Percentiles rank a stretch among this genome's conserved stretches.
phyloP scores from a whole-genome alignment of 2,888 invertebrate genomes.

The Zelleria hepariella region DNA sequence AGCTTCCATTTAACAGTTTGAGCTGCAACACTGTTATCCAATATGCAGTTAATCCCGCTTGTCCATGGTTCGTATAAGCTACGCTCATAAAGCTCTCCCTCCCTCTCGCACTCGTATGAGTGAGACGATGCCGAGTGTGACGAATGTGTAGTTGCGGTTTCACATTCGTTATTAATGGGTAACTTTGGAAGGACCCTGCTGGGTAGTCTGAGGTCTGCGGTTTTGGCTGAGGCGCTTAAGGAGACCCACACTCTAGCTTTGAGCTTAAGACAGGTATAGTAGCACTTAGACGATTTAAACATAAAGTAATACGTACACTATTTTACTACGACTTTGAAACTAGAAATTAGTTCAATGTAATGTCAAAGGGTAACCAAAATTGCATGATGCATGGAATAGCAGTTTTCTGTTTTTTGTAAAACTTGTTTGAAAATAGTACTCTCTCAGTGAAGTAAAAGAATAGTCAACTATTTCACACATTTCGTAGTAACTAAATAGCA shows the following conservation, averaged over 20 bases:
- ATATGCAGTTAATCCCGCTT: not conserved
- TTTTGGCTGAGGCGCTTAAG: not conserved
- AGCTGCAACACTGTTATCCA: not conserved
- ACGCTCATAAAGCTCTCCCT: not conserved
- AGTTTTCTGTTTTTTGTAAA: no score
- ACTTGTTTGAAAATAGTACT: no score
- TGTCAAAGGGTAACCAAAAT: no score
- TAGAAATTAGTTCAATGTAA: no score
- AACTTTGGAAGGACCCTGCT: not conserved
- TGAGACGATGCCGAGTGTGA: not conserved
- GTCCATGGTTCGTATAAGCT: not conserved
- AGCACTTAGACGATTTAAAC: not conserved
- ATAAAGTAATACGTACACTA: no score
- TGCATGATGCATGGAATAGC: no score
- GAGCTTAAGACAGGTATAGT: not conserved
- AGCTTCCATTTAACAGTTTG: not conserved
- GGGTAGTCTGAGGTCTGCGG: not conserved
- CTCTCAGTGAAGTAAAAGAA: no score
- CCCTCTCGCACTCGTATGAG: not conserved
- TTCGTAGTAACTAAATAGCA: no score
- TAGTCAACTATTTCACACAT: no score
- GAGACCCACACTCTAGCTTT: not conserved
- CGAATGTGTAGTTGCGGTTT: not conserved
- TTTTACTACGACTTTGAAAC: no score
- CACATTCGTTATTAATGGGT: not conserved